Evolutionary conservation across 2,888 invertebrate species (phyloP).

Genomic region (Drosophila recens): DNA sequence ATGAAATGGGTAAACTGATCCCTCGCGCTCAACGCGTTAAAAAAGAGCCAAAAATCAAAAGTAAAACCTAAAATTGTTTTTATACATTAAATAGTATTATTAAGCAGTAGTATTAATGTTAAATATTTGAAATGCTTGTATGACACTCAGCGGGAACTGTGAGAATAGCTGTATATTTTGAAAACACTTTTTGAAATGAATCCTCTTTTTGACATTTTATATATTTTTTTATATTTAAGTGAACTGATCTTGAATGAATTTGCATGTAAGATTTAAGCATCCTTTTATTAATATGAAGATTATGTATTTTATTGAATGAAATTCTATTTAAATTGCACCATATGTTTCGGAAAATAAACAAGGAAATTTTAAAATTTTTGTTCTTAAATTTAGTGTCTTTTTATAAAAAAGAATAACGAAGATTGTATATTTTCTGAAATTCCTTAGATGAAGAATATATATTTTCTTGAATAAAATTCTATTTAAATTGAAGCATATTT

Average conservation of each 20-base stretch:
- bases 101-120: neutral
- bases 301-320: neutral
- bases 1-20: neutral
- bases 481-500: no score
- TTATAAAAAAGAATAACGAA: neutral
- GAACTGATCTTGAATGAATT: neutral
- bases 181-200: neutral
- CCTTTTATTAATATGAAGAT: no score
- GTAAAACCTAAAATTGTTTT: neutral
- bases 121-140: neutral
- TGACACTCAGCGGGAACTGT: conserved; percentile 1
- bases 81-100: neutral
- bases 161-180: conserved; percentile 5
- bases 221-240: neutral
- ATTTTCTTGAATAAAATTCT: no score
- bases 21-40: neutral
- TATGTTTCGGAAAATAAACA: neutral
- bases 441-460: no score
- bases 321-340: neutral
- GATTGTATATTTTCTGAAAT: neutral
- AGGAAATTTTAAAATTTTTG: neutral
- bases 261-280: neutral
- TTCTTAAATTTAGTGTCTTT: neutral
- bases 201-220: neutral
- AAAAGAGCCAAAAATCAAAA: neutral